Evolutionary conservation across 2,113 vertebrate species (phyloP).

Genomic region (Regulus satrapa): DNA sequence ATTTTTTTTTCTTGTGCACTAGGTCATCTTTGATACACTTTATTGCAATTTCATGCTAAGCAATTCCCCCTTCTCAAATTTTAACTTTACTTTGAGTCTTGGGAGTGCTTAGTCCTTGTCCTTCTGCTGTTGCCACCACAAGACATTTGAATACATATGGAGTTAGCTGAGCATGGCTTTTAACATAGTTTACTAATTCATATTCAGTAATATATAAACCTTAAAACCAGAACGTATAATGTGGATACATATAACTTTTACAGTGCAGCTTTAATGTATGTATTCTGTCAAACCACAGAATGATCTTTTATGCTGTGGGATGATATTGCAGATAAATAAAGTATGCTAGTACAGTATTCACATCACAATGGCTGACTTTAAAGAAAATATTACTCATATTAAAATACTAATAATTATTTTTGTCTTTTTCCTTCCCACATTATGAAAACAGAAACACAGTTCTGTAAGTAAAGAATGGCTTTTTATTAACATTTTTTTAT

Average conservation of each 20-base stretch:
- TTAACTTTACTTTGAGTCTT: neutral
- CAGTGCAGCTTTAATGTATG: neutral
- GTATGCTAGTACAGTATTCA: neutral
- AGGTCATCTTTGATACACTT: neutral
- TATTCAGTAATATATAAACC: neutral
- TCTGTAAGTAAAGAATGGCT: conserved; percentile 67
- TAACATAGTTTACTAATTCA: neutral
- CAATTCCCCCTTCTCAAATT: neutral
- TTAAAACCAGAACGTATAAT: neutral
- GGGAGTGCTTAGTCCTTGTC: neutral
- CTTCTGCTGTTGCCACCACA: neutral
- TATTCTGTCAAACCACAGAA: neutral
- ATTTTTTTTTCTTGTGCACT: neutral
- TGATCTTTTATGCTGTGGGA: neutral
- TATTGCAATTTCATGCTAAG: neutral
- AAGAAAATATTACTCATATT: neutral
- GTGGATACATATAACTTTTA: neutral
- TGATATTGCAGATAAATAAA: neutral
- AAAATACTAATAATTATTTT: neutral
- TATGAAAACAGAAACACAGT: conserved; percentile 69
- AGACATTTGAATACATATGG: neutral
- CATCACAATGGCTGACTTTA: neutral
- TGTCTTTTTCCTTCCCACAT: neutral
- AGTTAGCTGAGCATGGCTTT: neutral
- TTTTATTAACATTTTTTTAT: conserved; percentile 31